These are phyloP conservation scores for Oscheius sp. DNA, from an alignment of 2,888 invertebrate genomes.

Conservation along the genomic window DNA sequence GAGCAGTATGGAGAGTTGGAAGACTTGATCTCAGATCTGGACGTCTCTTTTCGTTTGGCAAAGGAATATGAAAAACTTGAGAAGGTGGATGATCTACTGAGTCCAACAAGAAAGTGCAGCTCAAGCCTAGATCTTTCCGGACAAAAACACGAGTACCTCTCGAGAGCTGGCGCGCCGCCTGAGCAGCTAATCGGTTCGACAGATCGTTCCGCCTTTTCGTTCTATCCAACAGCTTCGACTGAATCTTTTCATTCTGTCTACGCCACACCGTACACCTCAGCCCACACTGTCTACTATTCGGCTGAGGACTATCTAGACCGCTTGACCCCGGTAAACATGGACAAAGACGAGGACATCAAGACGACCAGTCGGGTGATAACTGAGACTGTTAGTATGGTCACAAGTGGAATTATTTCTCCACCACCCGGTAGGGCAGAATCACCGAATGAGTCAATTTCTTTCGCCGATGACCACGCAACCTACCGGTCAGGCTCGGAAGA, in stretches of 20 bases:
- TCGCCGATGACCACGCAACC: not conserved
- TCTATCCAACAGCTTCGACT: not conserved
- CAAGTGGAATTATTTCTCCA: conserved; percentile 9
- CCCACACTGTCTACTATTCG: conserved; percentile 18
- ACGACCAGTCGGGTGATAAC: conserved; percentile 18
- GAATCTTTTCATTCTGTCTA: conserved; percentile 2
- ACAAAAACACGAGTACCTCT: conserved; percentile 38
- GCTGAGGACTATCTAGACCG: conserved; percentile 4
- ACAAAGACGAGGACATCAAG: not conserved
- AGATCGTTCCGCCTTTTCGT: conserved; percentile 7
- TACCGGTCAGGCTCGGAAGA: not conserved
- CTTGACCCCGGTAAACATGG: not conserved
- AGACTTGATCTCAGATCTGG: not conserved
- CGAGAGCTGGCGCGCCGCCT: conserved; percentile 20
- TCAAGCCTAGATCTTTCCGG: conserved; percentile 16
- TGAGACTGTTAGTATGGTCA: not conserved
- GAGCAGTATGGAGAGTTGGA: conserved; percentile 3
- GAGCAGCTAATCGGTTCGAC: conserved; percentile 12
- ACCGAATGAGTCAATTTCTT: not conserved
- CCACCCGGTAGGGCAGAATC: not conserved
- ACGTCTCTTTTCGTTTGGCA: not conserved
- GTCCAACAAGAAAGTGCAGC: conserved; percentile 15
- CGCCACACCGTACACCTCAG: conserved; percentile 1
- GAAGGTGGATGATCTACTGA: not conserved
- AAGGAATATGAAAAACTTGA: conserved; percentile 17